Conservation (phyloP, 2,797 vertebrate genomes). For the Spheniscus humboldti region DNA sequence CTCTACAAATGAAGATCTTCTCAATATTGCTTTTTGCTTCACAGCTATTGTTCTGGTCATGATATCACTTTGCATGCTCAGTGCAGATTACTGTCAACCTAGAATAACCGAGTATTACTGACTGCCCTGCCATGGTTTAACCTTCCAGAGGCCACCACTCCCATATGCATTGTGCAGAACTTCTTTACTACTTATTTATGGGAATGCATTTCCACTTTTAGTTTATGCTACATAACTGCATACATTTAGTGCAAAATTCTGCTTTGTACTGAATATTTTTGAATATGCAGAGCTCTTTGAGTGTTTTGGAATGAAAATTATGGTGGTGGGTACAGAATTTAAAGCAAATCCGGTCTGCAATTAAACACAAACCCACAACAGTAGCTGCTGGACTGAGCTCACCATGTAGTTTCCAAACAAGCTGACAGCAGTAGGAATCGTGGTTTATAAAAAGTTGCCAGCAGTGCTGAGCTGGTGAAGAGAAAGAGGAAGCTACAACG, state of each 20-base stretch:
- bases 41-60: background rate
- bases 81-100: background rate
- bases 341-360: background rate
- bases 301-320: slow-evolving; percentile 6
- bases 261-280: background rate
- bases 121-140: background rate
- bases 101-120: background rate
- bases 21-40: background rate
- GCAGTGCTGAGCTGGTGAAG: slow-evolving; percentile 73
- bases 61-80: background rate
- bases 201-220: background rate
- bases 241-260: background rate
- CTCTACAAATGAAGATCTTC: background rate
- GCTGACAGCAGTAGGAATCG: slow-evolving; percentile 71
- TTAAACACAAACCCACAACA: slow-evolving; percentile 30
- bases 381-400: slow-evolving; percentile 40
- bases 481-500: slow-evolving; percentile 68
- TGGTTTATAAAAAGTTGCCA: slow-evolving; percentile 72
- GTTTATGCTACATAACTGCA: background rate
- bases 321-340: background rate
- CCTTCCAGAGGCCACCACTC: background rate
- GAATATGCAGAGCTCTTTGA: background rate
- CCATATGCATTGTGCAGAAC: background rate
- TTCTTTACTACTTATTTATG: background rate
- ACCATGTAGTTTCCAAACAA: slow-evolving; percentile 59